Evolutionary conservation across 2,888 invertebrate species (phyloP), one percentile per base, ranked within the genome.

Genomic region (Tholera decimalis): DNA sequence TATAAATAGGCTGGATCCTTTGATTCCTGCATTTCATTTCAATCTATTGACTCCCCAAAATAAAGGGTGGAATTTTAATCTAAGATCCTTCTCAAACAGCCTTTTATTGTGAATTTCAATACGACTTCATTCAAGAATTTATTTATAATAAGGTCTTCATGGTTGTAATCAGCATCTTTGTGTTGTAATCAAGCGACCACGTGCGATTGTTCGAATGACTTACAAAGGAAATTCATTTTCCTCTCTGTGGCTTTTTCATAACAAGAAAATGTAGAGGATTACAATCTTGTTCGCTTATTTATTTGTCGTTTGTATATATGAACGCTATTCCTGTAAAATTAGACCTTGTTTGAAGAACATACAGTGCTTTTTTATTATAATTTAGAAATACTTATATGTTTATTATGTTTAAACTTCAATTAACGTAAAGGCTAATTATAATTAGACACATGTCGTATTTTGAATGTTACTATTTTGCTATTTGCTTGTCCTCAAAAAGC

Each of bases 1-100:
- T 77, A 82, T 85, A 88, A 81, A 83, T 78, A 81, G 73, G 60
- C 58, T 1, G 62, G 70, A 76, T 78, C 88, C 86, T 89, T 91
- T 88, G 88, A 90, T 89, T 90, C 85, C 83, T 79, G 81, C 82
- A 84, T 85, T 90, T 87, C 88, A 88, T 89, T 91, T 89, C 87
- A 85, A 85, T 90, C 88, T 88, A 89, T 91, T 90, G 89, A 89
- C 85, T 91, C 79, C 73, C 70, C 82, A 84, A 89, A 89, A 88
- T 88, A 89, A 89, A 88, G 88, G 87, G 83, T 85, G 87, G 90
- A 90, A 90, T 91, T 92, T 91, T 86, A 91, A 91, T 91, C 85
- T 84, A 78, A 67, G 77, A 89, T 87, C 86, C 88, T 84, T 84
- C 66, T 64, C 67, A 79, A 82, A 82, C 79, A 81, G 80, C 75